Base-by-base conservation (phyloP, 2,113 vertebrate genomes). In the Monopterus albus region DNA sequence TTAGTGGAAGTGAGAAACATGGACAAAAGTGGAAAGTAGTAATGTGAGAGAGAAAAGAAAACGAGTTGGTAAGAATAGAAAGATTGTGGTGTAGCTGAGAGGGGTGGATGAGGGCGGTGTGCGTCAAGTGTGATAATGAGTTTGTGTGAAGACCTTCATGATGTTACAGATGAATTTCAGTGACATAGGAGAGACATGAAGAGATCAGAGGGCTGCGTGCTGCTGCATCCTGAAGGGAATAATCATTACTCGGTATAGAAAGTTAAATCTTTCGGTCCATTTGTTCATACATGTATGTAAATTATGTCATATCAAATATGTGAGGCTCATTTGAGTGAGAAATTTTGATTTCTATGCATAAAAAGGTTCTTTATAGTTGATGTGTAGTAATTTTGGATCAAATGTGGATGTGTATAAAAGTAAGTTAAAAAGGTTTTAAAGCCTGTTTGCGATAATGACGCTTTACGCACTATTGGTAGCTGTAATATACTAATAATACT, bases 1-100 rank as follows among this genome's bases (percentile, higher is more conserved):
- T 84, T 65, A 82, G 66, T 36, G 39, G 39, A 60, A 72, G 69
- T 65, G 78, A 78, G 61, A 67, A 55, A 46, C 47, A 69, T 35
- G 62, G 70, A 73, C 43, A 65, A 43, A 61, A 33, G 5, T 62
- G 11, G 33, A 18, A 35, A 65, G n/a, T 23, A 55, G 43, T 6
- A n/a, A n/a, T n/a, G n/a, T n/a, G 57, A 36, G 17, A 42, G 17
- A 61, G 17, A 55, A 57, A 6, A 25, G 33, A 42, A 35, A 45
- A 0, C 0, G 15, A 62, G 42, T 31, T 39, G 45, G 56, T 40
- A 51, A 13, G 62, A 67, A 59, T 38, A 52, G 38, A 73, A 53
- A 18, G 21, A 59, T 52, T 25, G 2, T 31, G 8, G 29, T 7
- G 8, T 6, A 31, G 21, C 39, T 29, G 52, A 31, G 29, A 31